Evolutionary conservation across 2,113 vertebrate species (phyloP).

Genomic region (Labeo rohita): DNA sequence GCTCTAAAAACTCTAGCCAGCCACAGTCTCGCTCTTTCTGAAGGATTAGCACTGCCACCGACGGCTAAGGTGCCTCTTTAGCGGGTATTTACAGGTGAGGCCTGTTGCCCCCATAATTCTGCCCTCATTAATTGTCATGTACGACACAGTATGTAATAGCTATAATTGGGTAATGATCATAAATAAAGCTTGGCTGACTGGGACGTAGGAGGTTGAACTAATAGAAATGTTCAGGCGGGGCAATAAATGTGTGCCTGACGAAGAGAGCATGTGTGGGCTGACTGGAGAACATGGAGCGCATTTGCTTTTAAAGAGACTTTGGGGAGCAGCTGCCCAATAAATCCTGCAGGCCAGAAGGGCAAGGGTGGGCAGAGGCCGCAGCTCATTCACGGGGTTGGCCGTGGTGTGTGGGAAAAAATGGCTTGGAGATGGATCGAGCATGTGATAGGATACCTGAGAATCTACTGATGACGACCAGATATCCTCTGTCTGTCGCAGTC

Average conservation of each 20-base stretch:
- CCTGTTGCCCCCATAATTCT: conserved; percentile 40
- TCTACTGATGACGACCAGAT: conserved; percentile 14
- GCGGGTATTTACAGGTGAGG: conserved; percentile 53
- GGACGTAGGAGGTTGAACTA: conserved; percentile 64
- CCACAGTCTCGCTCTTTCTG: conserved; percentile 18
- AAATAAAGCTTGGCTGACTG: conserved; percentile 64
- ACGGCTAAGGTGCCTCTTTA: conserved; percentile 23
- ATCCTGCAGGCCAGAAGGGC: conserved; percentile 73
- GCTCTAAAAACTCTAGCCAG: conserved; percentile 12
- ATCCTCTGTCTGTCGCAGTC: conserved; percentile 1
- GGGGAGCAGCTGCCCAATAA: conserved; percentile 74
- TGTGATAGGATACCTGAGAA: conserved; percentile 16
- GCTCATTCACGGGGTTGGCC: conserved; percentile 21
- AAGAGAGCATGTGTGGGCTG: conserved; percentile 74
- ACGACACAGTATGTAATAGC: conserved; percentile 10
- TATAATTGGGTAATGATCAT: conserved; percentile 67
- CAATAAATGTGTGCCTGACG: conserved; percentile 67
- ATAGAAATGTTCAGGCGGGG: conserved; percentile 69
- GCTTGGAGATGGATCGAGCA: neutral
- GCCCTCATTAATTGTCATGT: conserved; percentile 48
- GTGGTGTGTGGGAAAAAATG: conserved; percentile 50
- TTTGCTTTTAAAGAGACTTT: conserved; percentile 60
- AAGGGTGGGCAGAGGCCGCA: conserved; percentile 54
- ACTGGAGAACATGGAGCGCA: conserved; percentile 65
- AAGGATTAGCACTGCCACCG: conserved; percentile 46